A percentile compares a stretch with the other conserved stretches of the same genome.
Conservation (phyloP, 1,140 invertebrate genomes). For the Sarcophaga bullata region DNA sequence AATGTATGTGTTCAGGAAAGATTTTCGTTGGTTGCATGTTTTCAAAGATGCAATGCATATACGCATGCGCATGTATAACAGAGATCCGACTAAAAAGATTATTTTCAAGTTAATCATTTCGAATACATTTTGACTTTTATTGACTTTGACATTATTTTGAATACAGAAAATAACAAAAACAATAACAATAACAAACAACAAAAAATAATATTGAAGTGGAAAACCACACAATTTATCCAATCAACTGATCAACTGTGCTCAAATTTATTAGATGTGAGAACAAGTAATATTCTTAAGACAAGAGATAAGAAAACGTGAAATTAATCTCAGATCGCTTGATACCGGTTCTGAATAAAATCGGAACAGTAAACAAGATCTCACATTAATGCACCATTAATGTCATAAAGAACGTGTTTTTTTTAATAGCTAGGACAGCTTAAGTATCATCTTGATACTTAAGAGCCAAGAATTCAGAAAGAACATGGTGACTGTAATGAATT, state of each 20-base stretch:
- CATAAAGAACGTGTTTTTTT: too few species aligned
- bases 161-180: background rate
- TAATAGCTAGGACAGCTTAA: too few species aligned
- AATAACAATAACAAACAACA: background rate
- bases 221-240: background rate
- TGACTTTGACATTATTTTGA: constrained; percentile 15
- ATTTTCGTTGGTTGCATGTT: background rate
- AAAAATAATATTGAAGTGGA: background rate
- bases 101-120: constrained; percentile 8
- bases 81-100: constrained; percentile 5
- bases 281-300: background rate
- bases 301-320: background rate
- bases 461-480: too few species aligned
- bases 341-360: too few species aligned
- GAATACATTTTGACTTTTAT: constrained; percentile 11
- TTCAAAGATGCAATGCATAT: too few species aligned
- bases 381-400: too few species aligned
- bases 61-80: background rate
- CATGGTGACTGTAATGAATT: too few species aligned
- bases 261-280: background rate
- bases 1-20: background rate
- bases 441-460: too few species aligned
- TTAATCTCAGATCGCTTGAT: too few species aligned
- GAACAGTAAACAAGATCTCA: too few species aligned
- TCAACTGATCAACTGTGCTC: background rate